These are phyloP conservation scores for Acanthosepion pharaonis DNA, from an alignment of 2,888 invertebrate species.

Conservation along the genomic window DNA sequence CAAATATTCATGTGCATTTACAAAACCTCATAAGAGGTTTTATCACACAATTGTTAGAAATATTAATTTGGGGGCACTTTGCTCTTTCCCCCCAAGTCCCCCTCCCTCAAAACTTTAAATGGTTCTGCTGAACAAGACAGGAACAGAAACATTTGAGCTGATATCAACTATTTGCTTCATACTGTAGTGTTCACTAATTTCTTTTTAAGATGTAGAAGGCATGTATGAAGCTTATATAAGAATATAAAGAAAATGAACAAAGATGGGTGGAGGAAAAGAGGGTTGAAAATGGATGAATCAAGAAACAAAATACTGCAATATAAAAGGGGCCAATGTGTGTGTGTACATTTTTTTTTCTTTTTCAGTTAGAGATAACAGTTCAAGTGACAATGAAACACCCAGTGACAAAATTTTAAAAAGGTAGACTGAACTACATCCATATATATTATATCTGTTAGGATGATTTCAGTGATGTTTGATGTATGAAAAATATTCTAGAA, in stretches of 20 bases:
- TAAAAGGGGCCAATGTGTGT: not conserved
- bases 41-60: not conserved
- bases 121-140: not conserved
- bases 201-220: not conserved
- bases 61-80: constrained; percentile 16
- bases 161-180: constrained; percentile 6
- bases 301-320: not conserved
- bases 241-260: not conserved
- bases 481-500: constrained; percentile 33
- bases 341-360: not conserved
- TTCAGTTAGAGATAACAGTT: not conserved
- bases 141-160: constrained; percentile 33
- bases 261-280: not conserved
- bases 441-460: not conserved
- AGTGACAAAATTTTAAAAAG: not conserved
- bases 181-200: not conserved
- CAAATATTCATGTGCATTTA: not conserved
- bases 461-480: not conserved
- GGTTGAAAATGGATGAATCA: not conserved
- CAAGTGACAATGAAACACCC: constrained; percentile 1
- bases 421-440: not conserved
- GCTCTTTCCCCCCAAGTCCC: not conserved
- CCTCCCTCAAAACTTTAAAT: not conserved
- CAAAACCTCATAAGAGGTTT: not conserved
- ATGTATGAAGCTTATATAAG: not conserved